phyloP scores from a whole-genome alignment of 1,140 invertebrate species.

The Harlomillsia oculata region DNA sequence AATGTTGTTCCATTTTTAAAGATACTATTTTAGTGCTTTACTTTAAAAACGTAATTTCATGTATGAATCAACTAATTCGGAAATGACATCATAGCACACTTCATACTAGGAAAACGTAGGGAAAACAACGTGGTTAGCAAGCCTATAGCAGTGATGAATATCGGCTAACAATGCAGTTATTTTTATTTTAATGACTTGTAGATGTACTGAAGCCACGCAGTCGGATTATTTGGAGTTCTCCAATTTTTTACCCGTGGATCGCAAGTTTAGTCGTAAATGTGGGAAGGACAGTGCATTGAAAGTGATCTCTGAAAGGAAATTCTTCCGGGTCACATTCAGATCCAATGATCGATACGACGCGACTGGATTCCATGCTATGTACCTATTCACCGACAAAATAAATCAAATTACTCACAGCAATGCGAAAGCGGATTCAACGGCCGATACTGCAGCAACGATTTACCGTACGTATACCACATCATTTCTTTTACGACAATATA shows the following conservation, averaged over 20 bases:
- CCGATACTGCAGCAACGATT: no score
- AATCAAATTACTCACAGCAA: conserved; percentile 13
- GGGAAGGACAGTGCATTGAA: conserved; percentile 60
- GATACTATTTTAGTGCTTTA: neutral
- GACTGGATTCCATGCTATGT: conserved; percentile 84
- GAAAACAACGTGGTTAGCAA: no score
- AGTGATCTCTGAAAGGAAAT: conserved; percentile 73
- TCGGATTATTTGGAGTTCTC: conserved; percentile 92
- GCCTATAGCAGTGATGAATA: no score
- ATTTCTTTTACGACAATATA: no score
- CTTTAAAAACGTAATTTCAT: neutral
- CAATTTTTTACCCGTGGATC: conserved; percentile 76
- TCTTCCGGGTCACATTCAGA: conserved; percentile 87
- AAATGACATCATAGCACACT: neutral
- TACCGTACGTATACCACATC: no score
- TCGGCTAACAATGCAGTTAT: no score
- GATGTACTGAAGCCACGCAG: conserved; percentile 19
- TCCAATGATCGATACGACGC: conserved; percentile 87
- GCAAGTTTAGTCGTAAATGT: conserved; percentile 75
- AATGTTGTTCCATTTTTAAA: no score
- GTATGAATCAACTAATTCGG: neutral
- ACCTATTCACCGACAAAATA: conserved; percentile 56
- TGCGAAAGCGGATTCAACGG: neutral
- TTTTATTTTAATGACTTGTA: conserved; percentile 6
- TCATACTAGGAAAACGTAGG: neutral